Evolutionary conservation across 2,888 invertebrate genomes (phyloP), one percentile per base, ranked within the genome.

Genomic region (Harmothoe impar): DNA sequence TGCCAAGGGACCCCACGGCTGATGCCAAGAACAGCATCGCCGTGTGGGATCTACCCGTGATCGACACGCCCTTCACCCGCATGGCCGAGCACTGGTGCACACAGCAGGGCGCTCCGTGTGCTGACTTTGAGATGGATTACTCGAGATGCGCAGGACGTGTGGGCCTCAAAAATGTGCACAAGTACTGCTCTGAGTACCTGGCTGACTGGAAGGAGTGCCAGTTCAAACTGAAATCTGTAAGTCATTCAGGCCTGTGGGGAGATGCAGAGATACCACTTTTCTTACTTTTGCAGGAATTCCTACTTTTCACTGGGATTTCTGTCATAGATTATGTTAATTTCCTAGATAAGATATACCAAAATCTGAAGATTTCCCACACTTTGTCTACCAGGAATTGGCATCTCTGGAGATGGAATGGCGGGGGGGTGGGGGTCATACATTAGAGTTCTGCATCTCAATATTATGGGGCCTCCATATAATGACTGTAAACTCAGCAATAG

Each of bases 41-140:
- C 31, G 15, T 81, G 15, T 35, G 29, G 81, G 90, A 90, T 17
- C n/a, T 91, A 54, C 94, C 94, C n/a, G 89, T 93, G 20, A 91
- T 93, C 20, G 93, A 94, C 77, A 93, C 92, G 35, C 93, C 93
- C 0, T 91, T 93, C 72, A 93, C 93, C n/a, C 91, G 92, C 35
- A 35, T 92, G 3, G 89, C 90, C 72, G 91, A 91, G 84, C 90
- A 90, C 51, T 93, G 91, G 92, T 91, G 92, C 84, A 93, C 93
- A 62, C 91, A 92, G 85, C 93, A 93, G 89, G 81, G 89, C 23
- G 92, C 92, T 15, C 91, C 89, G 0, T 94, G 94, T 91, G 93
- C 93, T 1, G 92, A 92, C 77, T 91, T 91, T 25, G 93, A 94
- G 90, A 92, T 93, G 93, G 93, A 94, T 89, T 94, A 91, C 90